Base-by-base conservation (phyloP, 2,113 vertebrate species). In the Nannospalax galili region DNA sequence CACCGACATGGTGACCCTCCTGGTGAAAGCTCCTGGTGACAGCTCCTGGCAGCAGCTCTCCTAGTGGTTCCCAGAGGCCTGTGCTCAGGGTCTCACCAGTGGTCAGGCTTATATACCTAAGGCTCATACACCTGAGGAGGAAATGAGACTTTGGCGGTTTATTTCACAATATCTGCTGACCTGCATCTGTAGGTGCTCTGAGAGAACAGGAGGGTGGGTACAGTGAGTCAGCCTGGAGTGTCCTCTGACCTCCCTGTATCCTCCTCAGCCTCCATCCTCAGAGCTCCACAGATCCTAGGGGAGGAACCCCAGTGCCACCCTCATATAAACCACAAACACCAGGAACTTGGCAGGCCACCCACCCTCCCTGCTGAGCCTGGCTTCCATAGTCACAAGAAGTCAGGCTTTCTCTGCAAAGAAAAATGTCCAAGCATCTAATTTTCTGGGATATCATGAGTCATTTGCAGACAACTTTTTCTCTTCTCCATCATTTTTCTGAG, bases 81-180 rank as follows among this genome's bases (percentile, higher is more conserved):
- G 37, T 37, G 81, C 80, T 92, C 92, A 40, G 52, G 56, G 17
- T 20, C 28, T 7, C 22, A 2, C 5, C 6, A 28, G 40, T 2
- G 1, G 3, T 17, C 30, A 40, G 32, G 5, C n/a, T 97, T 95
- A 85, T 88, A 69, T 60, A 37, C 75, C 40, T 19, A 64, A 75
- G 58, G 40, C 84, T 89, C 96, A 96, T 62, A 92, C 67, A 96
- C 30, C 64, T 28, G 15, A 73, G 62, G 40, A 35, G n/a, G 72
- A 89, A 87, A n/a, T 73, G 69, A 80, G 86, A 97, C 96, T 96
- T 96, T 91, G 93, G 48, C 86, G 48, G 58, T 45, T 48, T 40
- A 30, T 1, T 3, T 67, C 65, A 12, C 16, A 15, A 3, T n/a
- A 10, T 62, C 48, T 28, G 48, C 52, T 56, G 48, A 2, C 26